Percentiles rank a stretch among this genome's conserved stretches.
Conservation (phyloP, 2,888 invertebrate species). For the Brachyptera risi region DNA sequence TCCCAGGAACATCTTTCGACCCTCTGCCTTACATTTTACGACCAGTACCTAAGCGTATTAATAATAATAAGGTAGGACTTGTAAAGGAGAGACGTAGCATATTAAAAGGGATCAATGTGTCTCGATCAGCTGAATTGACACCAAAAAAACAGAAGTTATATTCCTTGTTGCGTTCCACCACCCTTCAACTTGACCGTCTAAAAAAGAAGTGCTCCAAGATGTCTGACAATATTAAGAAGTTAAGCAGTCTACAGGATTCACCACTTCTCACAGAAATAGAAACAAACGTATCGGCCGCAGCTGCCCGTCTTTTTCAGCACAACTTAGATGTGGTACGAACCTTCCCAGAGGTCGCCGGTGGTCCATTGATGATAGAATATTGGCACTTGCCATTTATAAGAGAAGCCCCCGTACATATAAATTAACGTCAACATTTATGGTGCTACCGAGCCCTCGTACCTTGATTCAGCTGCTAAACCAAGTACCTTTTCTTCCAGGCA, state of each 20-base stretch:
- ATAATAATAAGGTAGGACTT: too few relatives aligned
- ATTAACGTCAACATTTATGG: constrained; percentile 12
- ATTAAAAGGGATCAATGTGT: too few relatives aligned
- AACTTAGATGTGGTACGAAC: background rate
- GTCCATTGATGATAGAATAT: constrained; percentile 20
- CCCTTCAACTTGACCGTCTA: too few relatives aligned
- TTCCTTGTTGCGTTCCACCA: too few relatives aligned
- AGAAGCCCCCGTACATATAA: constrained; percentile 21
- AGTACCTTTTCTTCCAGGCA: constrained; percentile 20
- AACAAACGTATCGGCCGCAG: background rate
- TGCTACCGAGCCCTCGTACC: constrained; percentile 20
- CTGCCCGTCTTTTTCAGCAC: background rate
- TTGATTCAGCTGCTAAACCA: constrained; percentile 11
- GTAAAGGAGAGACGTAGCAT: too few relatives aligned
- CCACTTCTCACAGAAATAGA: background rate
- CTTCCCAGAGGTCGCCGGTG: constrained; percentile 9
- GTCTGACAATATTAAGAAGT: too few relatives aligned
- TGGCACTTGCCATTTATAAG: constrained; percentile 24
- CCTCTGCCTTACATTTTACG: too few relatives aligned
- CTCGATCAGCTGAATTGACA: too few relatives aligned
- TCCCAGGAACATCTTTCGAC: too few relatives aligned
- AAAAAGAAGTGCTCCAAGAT: too few relatives aligned
- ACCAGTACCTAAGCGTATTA: too few relatives aligned
- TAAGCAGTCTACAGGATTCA: background rate
- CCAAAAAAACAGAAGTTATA: too few relatives aligned